Conservation (phyloP, 2,797 vertebrate species). For the Threskiornis aethiopicus region DNA sequence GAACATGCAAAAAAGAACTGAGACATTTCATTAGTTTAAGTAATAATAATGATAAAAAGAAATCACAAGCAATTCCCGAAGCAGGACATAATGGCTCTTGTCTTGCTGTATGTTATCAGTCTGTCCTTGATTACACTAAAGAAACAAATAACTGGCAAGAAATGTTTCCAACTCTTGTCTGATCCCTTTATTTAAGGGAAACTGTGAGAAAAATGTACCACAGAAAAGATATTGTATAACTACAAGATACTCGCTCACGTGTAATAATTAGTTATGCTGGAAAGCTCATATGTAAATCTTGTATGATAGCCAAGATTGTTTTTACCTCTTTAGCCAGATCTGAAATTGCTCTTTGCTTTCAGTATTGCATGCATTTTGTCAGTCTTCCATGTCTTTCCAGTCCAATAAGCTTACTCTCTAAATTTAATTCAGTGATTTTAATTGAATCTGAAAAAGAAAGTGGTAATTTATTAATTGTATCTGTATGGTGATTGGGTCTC, state of each 20-base stretch:
- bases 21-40: constrained; percentile 45
- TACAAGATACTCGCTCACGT: not conserved
- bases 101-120: constrained; percentile 11
- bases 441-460: constrained; percentile 1
- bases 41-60: constrained; percentile 30
- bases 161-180: not conserved
- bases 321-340: not conserved
- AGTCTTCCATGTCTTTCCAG: not conserved
- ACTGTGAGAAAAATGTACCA: not conserved
- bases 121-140: constrained; percentile 36
- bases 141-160: constrained; percentile 24
- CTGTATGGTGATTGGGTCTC: not conserved
- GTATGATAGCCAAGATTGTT: not conserved
- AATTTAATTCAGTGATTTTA: constrained; percentile 11
- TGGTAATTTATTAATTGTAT: not conserved
- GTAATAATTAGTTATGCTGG: not conserved
- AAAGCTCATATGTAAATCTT: not conserved
- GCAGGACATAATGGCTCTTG: not conserved
- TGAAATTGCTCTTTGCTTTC: not conserved
- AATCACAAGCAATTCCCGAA: constrained; percentile 2
- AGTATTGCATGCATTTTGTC: not conserved
- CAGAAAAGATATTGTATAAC: not conserved
- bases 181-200: not conserved
- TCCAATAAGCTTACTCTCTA: not conserved
- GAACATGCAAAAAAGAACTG: not conserved